Evolutionary conservation across 2,797 vertebrate species (phyloP).

Genomic region (Chloroceryle inda): DNA sequence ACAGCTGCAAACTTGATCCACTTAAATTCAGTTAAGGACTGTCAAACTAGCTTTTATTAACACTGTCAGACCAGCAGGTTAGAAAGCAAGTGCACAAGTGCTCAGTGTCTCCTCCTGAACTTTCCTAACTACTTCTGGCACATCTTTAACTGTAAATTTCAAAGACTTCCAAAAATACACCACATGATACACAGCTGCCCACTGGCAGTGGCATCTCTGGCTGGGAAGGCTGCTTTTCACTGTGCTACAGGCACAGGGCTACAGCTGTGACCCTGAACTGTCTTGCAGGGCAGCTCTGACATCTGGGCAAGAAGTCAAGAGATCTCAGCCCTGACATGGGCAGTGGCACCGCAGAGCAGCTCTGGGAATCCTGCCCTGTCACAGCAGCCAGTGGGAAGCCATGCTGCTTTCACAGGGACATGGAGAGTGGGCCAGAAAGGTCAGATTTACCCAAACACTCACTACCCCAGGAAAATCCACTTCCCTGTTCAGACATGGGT

Average conservation of each 20-base stretch:
- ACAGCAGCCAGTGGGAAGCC: rapidly evolving
- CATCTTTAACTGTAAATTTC: conserved; percentile 26
- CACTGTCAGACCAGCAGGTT: not conserved
- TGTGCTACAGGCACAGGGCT: rapidly evolving
- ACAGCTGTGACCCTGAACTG: rapidly evolving
- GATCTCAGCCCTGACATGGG: not conserved
- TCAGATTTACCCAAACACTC: not conserved
- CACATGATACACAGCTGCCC: not conserved
- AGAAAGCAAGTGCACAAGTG: not conserved
- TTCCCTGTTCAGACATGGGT: rapidly evolving
- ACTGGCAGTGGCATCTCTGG: not conserved
- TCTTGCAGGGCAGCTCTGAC: not conserved
- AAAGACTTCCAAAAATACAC: conserved; percentile 45
- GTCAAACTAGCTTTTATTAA: conserved; percentile 10
- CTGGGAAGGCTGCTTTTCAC: not conserved
- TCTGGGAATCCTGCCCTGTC: rapidly evolving
- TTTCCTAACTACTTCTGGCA: conserved; percentile 35
- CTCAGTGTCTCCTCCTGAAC: not conserved
- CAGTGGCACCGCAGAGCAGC: not conserved
- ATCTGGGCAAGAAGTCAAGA: conserved; percentile 6
- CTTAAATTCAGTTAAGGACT: not conserved
- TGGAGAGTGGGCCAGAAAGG: rapidly evolving
- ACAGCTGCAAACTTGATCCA: not conserved
- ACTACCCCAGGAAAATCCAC: not conserved
- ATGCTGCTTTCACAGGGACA: rapidly evolving